These are phyloP conservation scores for Myotis vivesi DNA, from an alignment of 2,797 vertebrate genomes.

Conservation along the genomic window DNA sequence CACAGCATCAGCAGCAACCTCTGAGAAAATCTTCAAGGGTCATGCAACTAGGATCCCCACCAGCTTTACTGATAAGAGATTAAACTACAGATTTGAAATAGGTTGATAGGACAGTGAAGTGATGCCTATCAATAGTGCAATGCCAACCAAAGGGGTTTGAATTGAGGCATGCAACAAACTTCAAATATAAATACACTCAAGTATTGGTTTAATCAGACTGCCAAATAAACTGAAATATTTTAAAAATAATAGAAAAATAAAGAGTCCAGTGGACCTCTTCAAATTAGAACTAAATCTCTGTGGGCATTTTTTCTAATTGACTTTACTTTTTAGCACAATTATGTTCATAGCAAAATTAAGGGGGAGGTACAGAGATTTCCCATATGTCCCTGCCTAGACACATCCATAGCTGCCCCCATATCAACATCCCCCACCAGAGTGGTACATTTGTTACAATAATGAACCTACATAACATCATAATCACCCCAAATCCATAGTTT, in stretches of 20 bases:
- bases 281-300: constrained; percentile 22
- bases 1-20: neutral
- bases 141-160: neutral
- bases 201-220: constrained; percentile 32
- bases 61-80: neutral
- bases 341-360: neutral
- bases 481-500: neutral
- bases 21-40: neutral
- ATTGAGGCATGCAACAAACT: neutral
- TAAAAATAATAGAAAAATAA: neutral
- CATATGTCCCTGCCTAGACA: neutral
- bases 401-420: neutral
- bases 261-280: neutral
- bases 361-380: neutral
- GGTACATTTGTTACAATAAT: neutral
- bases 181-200: neutral
- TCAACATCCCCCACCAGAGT: neutral
- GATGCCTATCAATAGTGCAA: neutral
- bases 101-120: neutral
- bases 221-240: constrained; percentile 20
- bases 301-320: neutral
- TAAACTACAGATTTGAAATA: neutral
- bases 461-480: neutral
- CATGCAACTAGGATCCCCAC: neutral
- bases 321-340: neutral